Base-by-base conservation (phyloP, 2,113 vertebrate genomes). In the Varanus salvator region DNA sequence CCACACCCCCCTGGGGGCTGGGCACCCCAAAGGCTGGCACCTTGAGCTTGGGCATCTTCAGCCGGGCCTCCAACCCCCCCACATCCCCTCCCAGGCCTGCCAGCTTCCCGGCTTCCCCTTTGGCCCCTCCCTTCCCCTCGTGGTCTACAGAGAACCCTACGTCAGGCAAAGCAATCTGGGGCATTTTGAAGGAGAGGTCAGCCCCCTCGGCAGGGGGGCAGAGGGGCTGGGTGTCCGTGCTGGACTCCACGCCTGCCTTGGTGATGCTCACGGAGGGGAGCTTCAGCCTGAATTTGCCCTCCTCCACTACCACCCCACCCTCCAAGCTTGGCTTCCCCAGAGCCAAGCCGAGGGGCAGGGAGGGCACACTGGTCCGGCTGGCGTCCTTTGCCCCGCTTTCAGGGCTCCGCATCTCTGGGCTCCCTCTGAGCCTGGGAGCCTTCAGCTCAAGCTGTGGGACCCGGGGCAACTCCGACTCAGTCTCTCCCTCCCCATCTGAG, bases 311-410 rank as follows among this genome's bases (percentile, higher is more conserved):
- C 11, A 12, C 6, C 1, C n/a, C 25, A 54, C 71, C 64, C 48
- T 96, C 96, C 5, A 87, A 89, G 71, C 90, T 94, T 0, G 84
- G 66, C 48, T 94, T 91, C 86, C 15, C 86, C 38, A 88, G 90
- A 12, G 85, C 82, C 87, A 97, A 78, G 86, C 95, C 96, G 54
- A 97, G 96, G 88, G 97, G 96, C 48, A 97, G 96, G 85, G 96
- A 97, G 31, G 95, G 95, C 85, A 96, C 96, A 95, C 97, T 98
- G 17, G 96, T 82, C 90, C 94, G 38, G 38, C 38, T 94, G 68
- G 95, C 84, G 0, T 92, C 96, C 48, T 97, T 97, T 34, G 52
- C 88, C 90, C 95, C 96, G 0, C 27, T 38, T 17, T 90, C 95
- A 0, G 72, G 34, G 52, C 44, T 93, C 86, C 92, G 52, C 1